Base-by-base conservation (phyloP, 2,113 vertebrate genomes). In the Heterotilapia buettikoferi region DNA sequence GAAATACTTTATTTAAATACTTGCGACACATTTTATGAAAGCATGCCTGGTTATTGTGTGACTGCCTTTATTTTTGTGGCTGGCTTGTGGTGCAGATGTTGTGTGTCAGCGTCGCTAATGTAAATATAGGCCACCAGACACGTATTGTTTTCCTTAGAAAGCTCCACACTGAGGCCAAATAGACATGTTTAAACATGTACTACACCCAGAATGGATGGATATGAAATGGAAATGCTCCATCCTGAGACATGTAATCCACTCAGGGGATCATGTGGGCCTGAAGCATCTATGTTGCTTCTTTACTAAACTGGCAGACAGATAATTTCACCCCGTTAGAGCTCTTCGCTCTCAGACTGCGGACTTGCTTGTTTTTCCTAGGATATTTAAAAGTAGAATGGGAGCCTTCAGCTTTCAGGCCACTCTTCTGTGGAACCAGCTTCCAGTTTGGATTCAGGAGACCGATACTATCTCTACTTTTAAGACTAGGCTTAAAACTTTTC, bases 111-210 rank as follows among this genome's bases (percentile, higher is more conserved):
- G 16, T 80, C 11, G 19, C 6, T 7, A 24, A 45, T 66, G 7
- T 5, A 40, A 80, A 90, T 56, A n/a, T 63, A 81, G 66, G 84
- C 76, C 88, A 86, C 29, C 33, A 61, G 57, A 78, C 26, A 54
- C 24, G 57, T 84, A 38, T 71, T 83, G 80, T 89, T 85, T 80
- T 40, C 57, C 31, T 76, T 21, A 14, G 36, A 52, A 52, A 83
- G 29, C 73, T 54, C 19, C 33, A 40, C 3, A 29, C n/a, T 53
- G 63, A 91, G 43, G 57, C 59, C 79, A 68, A 21, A 40, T 76
- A 56, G 84, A 85, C 89, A 88, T 87, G 88, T 87, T 66, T 5
- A 45, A 57, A 87, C 92, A 90, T 84, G 88, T 86, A 76, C 53
- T 18, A 1, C 5, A 45, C 18, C 14, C 56, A 43, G 4, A 57